Base-by-base conservation (phyloP, 2,888 invertebrate genomes). In the Gastrophysa polygoni region DNA sequence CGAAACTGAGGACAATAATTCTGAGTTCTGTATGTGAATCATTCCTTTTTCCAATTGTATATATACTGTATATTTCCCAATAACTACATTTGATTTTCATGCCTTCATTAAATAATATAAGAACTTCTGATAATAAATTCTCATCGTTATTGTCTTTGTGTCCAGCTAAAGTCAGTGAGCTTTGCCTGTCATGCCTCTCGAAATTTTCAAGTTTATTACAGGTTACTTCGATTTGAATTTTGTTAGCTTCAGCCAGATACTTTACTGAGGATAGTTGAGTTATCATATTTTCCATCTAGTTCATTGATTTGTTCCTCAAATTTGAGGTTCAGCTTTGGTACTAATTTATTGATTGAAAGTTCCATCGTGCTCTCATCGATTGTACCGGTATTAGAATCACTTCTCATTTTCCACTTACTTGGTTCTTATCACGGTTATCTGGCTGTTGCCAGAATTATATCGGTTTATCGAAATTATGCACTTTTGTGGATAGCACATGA, bases 301-400 rank as follows among this genome's bases (percentile, higher is more conserved):
- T 43, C 16, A 11, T 43, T 16, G n/a, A 43, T 43, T 43, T 43
- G 5, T 46, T 46, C 46, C 20, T 46, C 17, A 46, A 46, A 18
- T 46, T 46, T 46, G 46, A 46, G 8, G 8, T 46, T 46, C 46
- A 46, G 46, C 43, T 43, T 43, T 43, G 43, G 43, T 43, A 43
- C 16, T 16, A 11, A 43, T 46, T 46, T 16, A 46, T 46, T 46
- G 46, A 46, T 46, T 46, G 20, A 16, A 46, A 18, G 46, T 10
- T 16, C n/a, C 11, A 46, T 46, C 10, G 46, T 46, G 46, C 17
- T 46, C 8, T 46, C 46, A 46, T 46, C n/a, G 20, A 46, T 46
- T 46, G 46, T 46, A 16, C 18, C 16, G 20, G 46, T 18, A 46
- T 46, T 11, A 43, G 43, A 7, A 43, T 43, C 16, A 43, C 43